Conservation (phyloP, 2,888 invertebrate genomes). For the Harpalus rubripes region DNA sequence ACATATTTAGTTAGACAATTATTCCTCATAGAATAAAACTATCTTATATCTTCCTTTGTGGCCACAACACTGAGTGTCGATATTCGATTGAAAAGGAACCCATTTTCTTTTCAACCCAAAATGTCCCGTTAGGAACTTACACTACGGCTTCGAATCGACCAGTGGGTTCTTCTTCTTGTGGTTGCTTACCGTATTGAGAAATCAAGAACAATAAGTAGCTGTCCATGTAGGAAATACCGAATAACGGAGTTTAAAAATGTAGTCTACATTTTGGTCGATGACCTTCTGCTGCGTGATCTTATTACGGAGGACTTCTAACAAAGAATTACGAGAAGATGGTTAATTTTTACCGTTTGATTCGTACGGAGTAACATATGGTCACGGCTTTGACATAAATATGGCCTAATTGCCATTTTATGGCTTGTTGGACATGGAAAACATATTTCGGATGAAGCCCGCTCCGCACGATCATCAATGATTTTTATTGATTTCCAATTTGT, state of each 20-base stretch:
- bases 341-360: slow-evolving; percentile 63
- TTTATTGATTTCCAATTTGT: not conserved
- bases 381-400: slow-evolving; percentile 53
- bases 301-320: slow-evolving; percentile 63
- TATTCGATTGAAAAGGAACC: slow-evolving; percentile 74
- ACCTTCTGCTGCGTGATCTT: slow-evolving; percentile 70
- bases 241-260: slow-evolving; percentile 75
- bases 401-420: slow-evolving; percentile 47
- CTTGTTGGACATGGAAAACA: not conserved
- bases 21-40: slow-evolving; percentile 21
- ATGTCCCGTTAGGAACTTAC: slow-evolving; percentile 73
- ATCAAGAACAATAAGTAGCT: slow-evolving; percentile 59
- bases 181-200: not conserved
- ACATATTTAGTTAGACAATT: slow-evolving; percentile 52
- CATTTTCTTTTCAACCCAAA: slow-evolving; percentile 74
- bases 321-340: slow-evolving; percentile 63
- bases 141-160: slow-evolving; percentile 69
- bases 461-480: not conserved
- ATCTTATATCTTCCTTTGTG: slow-evolving; percentile 55
- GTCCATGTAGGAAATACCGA: slow-evolving; percentile 72
- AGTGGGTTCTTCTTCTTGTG: slow-evolving; percentile 26
- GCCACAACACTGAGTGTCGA: slow-evolving; percentile 64
- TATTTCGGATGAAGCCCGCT: not conserved
- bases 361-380: slow-evolving; percentile 54
- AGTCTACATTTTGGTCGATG: slow-evolving; percentile 76